These are phyloP conservation scores for Rhabdophis nuchalis DNA, from an alignment of 2,797 vertebrate genomes.

Conservation along the genomic window DNA sequence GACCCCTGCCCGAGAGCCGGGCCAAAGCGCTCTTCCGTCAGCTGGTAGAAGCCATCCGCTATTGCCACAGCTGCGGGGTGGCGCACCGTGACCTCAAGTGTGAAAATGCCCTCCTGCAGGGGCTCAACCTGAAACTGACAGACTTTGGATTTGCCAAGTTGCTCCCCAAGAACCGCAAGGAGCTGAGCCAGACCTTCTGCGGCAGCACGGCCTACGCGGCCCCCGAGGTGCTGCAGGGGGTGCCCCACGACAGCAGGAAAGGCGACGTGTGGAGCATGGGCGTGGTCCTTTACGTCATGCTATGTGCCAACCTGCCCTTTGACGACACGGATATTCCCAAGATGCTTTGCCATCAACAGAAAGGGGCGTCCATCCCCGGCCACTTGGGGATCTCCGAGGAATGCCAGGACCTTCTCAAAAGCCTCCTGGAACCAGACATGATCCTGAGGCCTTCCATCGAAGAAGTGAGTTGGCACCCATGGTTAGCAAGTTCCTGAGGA, in stretches of 20 bases:
- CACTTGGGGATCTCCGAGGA: slow-evolving; percentile 63
- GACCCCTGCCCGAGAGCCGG: slow-evolving; percentile 61
- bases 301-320: slow-evolving; percentile 70
- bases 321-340: slow-evolving; percentile 65
- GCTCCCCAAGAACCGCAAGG: slow-evolving; percentile 53
- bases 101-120: slow-evolving; percentile 69
- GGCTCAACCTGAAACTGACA: slow-evolving; percentile 65
- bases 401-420: slow-evolving; percentile 68
- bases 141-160: slow-evolving; percentile 72
- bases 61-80: slow-evolving; percentile 66
- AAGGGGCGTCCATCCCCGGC: slow-evolving; percentile 58
- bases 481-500: slow-evolving; percentile 61
- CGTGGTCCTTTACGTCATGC: slow-evolving; percentile 68
- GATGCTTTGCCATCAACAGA: slow-evolving; percentile 71
- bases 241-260: slow-evolving; percentile 68
- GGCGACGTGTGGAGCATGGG: slow-evolving; percentile 71
- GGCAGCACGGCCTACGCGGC: slow-evolving; percentile 70
- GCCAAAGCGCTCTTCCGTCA: slow-evolving; percentile 67
- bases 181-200: slow-evolving; percentile 71
- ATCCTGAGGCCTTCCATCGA: slow-evolving; percentile 64
- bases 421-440: slow-evolving; percentile 67
- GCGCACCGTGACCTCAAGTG: slow-evolving; percentile 71
- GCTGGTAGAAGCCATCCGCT: slow-evolving; percentile 67
- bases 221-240: slow-evolving; percentile 67
- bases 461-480: slow-evolving; percentile 65